These are phyloP conservation scores for Megastigmus dorsalis DNA, from an alignment of 2,888 invertebrate species.

Conservation along the genomic window DNA sequence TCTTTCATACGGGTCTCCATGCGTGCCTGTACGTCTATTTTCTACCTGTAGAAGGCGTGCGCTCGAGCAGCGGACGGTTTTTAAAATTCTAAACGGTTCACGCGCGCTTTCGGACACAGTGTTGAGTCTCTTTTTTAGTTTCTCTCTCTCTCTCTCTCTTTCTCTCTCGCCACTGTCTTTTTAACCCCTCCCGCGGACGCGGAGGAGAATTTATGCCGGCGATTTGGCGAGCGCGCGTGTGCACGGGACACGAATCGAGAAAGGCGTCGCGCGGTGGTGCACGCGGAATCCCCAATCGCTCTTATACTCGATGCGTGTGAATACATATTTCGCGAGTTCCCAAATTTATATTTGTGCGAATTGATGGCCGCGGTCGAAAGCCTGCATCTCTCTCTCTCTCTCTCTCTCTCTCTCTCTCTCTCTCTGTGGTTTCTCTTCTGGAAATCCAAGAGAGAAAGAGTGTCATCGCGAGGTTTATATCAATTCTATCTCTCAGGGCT, in stretches of 20 bases:
- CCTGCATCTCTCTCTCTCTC: too few species aligned
- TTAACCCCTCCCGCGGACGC: neutral
- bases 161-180: neutral
- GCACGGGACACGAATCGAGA: constrained; percentile 18
- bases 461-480: too few species aligned
- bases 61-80: neutral
- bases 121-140: neutral
- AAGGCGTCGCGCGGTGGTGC: neutral
- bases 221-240: constrained; percentile 35
- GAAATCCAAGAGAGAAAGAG: too few species aligned
- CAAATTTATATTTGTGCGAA: constrained; percentile 50
- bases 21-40: neutral
- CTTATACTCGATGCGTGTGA: constrained; percentile 27
- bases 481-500: too few species aligned
- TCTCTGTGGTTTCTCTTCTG: too few species aligned
- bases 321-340: constrained; percentile 59
- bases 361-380: too few species aligned
- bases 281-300: constrained; percentile 42
- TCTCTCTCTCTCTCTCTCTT: neutral
- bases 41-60: too few species aligned
- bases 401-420: too few species aligned
- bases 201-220: constrained; percentile 23
- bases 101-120: constrained; percentile 30
- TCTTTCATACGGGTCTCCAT: neutral
- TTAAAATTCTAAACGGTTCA: constrained; percentile 30